Evolutionary conservation across 2,797 vertebrate species (phyloP).

Genomic region (Phoxinus dragarum): DNA sequence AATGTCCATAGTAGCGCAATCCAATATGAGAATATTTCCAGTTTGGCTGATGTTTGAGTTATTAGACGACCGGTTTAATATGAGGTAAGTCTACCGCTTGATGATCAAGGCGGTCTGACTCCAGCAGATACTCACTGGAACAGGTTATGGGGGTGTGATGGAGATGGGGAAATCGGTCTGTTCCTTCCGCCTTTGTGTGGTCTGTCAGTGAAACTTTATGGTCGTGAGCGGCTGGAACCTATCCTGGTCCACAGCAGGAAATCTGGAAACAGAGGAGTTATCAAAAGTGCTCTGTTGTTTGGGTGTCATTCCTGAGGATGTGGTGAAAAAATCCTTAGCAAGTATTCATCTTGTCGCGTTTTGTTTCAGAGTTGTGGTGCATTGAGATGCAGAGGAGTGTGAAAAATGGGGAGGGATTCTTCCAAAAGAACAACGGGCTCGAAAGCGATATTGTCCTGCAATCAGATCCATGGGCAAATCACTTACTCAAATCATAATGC

Average conservation of each 20-base stretch:
- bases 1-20: neutral
- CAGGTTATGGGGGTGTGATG: constrained; percentile 47
- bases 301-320: constrained; percentile 29
- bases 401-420: neutral
- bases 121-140: constrained; percentile 4
- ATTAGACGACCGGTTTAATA: constrained; percentile 21
- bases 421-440: neutral
- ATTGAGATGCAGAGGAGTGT: neutral
- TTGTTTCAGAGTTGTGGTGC: constrained; percentile 27
- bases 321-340: constrained; percentile 17
- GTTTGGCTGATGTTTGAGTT: neutral
- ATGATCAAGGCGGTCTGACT: neutral
- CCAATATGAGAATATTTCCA: neutral
- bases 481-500: neutral
- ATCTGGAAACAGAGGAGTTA: constrained; percentile 29
- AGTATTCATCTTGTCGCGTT: constrained; percentile 24
- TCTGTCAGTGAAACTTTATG: constrained; percentile 53
- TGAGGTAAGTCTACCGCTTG: constrained; percentile 16
- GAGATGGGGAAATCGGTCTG: constrained; percentile 44
- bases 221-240: constrained; percentile 49
- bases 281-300: constrained; percentile 46
- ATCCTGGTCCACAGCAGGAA: constrained; percentile 50
- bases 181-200: constrained; percentile 51
- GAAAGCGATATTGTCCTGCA: constrained; percentile 1
- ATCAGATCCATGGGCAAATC: constrained; percentile 4